Conservation (phyloP, 2,113 vertebrate species). For the Neoarius graeffei region DNA sequence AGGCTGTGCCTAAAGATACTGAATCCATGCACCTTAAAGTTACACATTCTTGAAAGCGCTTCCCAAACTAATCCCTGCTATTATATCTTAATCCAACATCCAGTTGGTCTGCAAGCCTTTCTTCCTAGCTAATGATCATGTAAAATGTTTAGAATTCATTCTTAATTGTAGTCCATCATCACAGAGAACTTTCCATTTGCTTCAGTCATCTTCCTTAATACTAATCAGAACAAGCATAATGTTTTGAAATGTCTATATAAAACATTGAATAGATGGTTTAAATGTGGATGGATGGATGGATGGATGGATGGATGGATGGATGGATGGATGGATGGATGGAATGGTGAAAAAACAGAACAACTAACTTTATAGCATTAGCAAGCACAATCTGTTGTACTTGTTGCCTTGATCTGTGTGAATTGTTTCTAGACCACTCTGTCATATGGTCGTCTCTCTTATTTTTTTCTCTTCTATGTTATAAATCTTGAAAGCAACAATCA, state of each 20-base stretch:
- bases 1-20: conserved; percentile 59
- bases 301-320: conserved; percentile 25
- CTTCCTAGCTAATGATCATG: conserved; percentile 67
- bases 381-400: conserved; percentile 1
- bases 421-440: conserved; percentile 68
- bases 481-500: conserved; percentile 64
- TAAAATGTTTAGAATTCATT: conserved; percentile 66
- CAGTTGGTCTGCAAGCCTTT: conserved; percentile 61
- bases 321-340: not conserved
- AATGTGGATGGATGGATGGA: conserved; percentile 21
- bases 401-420: conserved; percentile 23
- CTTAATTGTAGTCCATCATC: conserved; percentile 63
- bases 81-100: conserved; percentile 64
- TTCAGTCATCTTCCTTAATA: conserved; percentile 61
- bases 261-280: conserved; percentile 8
- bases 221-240: conserved; percentile 22
- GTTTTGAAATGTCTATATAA: conserved; percentile 23
- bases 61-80: conserved; percentile 61
- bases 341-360: conserved; percentile 16
- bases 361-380: conserved; percentile 33
- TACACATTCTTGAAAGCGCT: conserved; percentile 49
- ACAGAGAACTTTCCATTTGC: conserved; percentile 62
- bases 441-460: conserved; percentile 73
- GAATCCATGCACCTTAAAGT: conserved; percentile 59
- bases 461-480: conserved; percentile 69